phyloP scores from a whole-genome alignment of 2,797 vertebrate species.

The Ctenosaura bakeri region DNA sequence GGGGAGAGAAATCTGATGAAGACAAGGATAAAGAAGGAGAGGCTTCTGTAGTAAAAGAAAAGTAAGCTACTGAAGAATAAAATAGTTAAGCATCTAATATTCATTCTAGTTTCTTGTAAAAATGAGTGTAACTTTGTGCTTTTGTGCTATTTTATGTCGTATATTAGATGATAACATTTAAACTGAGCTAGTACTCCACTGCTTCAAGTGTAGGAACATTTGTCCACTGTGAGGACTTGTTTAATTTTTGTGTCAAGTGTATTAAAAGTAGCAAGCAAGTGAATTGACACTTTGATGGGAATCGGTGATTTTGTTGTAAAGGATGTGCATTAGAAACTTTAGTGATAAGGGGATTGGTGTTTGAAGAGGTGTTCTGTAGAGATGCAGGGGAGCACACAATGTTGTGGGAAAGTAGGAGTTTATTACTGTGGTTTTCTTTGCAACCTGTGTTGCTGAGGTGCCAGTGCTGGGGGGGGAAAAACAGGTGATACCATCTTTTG shows the following conservation, averaged over 20 bases:
- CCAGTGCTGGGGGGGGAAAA: too few relatives aligned
- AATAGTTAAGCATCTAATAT: background rate
- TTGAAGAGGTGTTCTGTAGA: background rate
- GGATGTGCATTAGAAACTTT: background rate
- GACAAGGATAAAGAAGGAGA: conserved; percentile 99
- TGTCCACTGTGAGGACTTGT: background rate
- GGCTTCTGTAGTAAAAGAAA: conserved; percentile 92
- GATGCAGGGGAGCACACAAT: background rate
- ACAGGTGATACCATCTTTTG: background rate
- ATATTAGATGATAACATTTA: background rate
- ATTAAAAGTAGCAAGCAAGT: background rate
- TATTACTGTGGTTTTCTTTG: background rate
- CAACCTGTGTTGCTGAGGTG: background rate
- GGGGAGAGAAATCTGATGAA: conserved; percentile 98
- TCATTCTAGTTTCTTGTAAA: background rate
- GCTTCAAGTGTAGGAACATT: background rate
- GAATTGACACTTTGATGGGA: background rate
- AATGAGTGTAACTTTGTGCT: background rate
- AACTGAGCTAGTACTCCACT: background rate
- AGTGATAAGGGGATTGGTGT: background rate
- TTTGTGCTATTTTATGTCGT: background rate
- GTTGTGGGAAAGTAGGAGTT: background rate
- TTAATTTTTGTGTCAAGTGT: background rate
- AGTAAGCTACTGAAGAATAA: conserved; percentile 81
- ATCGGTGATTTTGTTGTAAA: background rate